phyloP scores from a whole-genome alignment of 2,797 vertebrate species.

The Muscicapa striata region DNA sequence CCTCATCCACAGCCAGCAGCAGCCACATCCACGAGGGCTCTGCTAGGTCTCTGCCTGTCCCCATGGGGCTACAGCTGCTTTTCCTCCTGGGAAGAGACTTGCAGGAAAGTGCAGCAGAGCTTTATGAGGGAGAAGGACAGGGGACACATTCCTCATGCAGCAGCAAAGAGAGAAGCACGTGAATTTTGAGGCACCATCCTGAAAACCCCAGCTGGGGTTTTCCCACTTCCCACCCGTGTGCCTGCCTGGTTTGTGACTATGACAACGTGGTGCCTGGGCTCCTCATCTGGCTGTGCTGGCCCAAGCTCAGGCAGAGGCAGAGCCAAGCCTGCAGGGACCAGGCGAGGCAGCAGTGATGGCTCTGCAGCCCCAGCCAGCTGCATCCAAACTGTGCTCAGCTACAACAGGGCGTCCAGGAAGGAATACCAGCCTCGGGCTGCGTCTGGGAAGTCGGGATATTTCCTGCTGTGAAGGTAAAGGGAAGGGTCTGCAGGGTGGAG shows the following conservation, averaged over 20 bases:
- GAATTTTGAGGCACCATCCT: not conserved
- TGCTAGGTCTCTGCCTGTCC: not conserved
- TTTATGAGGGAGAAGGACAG: accelerated
- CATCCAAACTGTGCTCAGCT: not conserved
- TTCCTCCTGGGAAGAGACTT: not conserved
- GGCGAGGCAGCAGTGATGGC: accelerated
- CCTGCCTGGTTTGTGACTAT: not conserved
- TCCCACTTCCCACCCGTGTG: not conserved
- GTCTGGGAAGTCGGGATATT: accelerated
- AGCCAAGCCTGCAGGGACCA: accelerated
- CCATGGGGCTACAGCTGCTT: not conserved
- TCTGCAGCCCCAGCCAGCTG: not conserved
- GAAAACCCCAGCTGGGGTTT: not conserved
- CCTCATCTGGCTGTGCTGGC: accelerated
- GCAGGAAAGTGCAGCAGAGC: not conserved
- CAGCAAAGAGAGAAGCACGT: not conserved
- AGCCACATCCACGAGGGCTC: not conserved
- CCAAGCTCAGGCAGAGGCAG: not conserved
- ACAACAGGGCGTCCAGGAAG: not conserved
- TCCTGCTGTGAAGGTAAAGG: not conserved
- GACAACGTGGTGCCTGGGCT: accelerated
- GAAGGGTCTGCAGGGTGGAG: not conserved
- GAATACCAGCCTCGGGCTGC: accelerated
- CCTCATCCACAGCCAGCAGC: not conserved
- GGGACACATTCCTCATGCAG: not conserved